These are phyloP conservation scores for Drosophila falleni DNA, from an alignment of 2,888 invertebrate genomes.

Conservation along the genomic window DNA sequence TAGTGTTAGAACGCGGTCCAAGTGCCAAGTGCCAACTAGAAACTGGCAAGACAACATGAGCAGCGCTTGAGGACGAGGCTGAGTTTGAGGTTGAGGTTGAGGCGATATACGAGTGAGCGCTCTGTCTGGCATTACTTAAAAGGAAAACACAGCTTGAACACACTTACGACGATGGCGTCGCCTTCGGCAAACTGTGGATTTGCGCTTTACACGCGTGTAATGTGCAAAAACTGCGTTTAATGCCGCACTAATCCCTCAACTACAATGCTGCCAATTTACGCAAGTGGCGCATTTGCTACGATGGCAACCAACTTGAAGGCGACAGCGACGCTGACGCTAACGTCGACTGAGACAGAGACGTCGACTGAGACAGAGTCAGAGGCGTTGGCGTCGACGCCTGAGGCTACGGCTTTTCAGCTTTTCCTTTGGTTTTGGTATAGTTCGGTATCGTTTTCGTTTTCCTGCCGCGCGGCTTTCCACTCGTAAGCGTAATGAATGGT, in stretches of 20 bases:
- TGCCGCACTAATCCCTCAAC: slow-evolving; percentile 81
- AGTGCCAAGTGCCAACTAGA: slow-evolving; percentile 64
- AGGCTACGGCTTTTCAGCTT: slow-evolving; percentile 59
- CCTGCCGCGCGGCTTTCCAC: slow-evolving; percentile 40
- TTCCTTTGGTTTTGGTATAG: slow-evolving; percentile 32
- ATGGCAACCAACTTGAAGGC: slow-evolving; percentile 32
- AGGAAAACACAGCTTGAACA: slow-evolving; percentile 45
- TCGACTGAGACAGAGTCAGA: neutral
- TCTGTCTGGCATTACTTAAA: slow-evolving; percentile 65
- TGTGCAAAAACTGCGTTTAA: slow-evolving; percentile 82
- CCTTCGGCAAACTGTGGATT: slow-evolving; percentile 63
- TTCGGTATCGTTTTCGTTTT: slow-evolving; percentile 32
- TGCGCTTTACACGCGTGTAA: slow-evolving; percentile 81
- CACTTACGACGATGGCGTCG: slow-evolving; percentile 32
- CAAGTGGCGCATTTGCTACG: slow-evolving; percentile 70
- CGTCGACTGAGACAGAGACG: neutral
- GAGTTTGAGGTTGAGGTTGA: neutral
- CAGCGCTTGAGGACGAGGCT: neutral
- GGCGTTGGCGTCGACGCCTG: slow-evolving; percentile 31
- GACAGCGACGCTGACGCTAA: no score
- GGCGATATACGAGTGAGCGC: slow-evolving; percentile 21
- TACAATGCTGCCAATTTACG: slow-evolving; percentile 82
- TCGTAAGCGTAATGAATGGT: slow-evolving; percentile 71
- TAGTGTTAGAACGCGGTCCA: slow-evolving; percentile 72
- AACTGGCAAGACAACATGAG: slow-evolving; percentile 34